phyloP scores from a whole-genome alignment of 2,888 invertebrate species.

The Hartigia nigra region DNA sequence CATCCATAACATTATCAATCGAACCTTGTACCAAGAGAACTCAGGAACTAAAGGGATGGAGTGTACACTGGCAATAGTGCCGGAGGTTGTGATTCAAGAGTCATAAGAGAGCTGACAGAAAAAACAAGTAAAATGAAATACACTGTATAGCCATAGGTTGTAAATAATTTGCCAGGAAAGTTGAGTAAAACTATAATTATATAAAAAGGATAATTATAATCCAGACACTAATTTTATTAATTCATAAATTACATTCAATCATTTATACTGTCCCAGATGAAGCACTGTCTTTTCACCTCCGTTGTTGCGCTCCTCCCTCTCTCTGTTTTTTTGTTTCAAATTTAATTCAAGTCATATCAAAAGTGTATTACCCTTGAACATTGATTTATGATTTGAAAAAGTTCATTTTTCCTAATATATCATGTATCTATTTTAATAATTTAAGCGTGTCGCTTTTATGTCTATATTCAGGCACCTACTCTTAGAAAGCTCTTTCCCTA shows the following conservation, averaged over 20 bases:
- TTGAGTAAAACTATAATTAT: neutral
- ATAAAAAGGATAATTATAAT: neutral
- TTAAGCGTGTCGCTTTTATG: neutral
- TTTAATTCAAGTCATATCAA: neutral
- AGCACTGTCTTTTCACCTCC: neutral
- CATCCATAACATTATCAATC: neutral
- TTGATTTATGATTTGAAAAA: neutral
- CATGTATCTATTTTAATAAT: neutral
- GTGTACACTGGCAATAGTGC: neutral
- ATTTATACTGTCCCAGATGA: neutral
- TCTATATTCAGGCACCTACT: neutral
- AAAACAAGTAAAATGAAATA: neutral
- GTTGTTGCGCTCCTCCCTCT: neutral
- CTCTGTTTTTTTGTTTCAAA: neutral
- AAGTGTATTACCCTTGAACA: neutral
- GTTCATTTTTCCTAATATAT: no score
- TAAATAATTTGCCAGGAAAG: neutral
- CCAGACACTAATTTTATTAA: neutral
- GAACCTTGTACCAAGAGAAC: neutral
- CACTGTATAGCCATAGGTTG: neutral
- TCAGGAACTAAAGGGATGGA: neutral
- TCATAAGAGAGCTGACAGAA: neutral
- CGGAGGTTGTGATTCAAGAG: neutral
- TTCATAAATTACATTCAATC: neutral
- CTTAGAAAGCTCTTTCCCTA: slow-evolving; percentile 6